phyloP scores from a whole-genome alignment of 2,888 invertebrate genomes.

The Pheosia gnoma region DNA sequence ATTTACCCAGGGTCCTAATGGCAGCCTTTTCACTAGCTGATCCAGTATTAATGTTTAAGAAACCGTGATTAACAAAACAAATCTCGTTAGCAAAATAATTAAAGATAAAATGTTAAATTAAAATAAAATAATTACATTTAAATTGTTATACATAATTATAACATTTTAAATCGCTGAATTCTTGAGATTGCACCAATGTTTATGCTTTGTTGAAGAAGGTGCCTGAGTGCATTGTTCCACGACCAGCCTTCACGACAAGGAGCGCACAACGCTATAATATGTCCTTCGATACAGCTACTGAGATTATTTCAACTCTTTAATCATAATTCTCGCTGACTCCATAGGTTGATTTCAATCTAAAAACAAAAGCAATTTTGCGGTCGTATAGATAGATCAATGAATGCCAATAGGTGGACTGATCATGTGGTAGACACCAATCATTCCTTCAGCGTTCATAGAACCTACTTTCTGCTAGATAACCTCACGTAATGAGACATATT shows the following conservation, averaged over 20 bases:
- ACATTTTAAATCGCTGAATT: constrained; percentile 14
- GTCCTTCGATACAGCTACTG: constrained; percentile 42
- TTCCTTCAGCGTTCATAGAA: constrained; percentile 35
- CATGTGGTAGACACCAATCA: constrained; percentile 27
- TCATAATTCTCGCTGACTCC: constrained; percentile 25
- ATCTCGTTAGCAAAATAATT: too few species aligned
- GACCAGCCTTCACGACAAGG: constrained; percentile 41
- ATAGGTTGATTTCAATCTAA: constrained; percentile 30
- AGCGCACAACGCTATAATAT: constrained; percentile 44
- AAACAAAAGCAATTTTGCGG: constrained; percentile 40
- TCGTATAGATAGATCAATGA: constrained; percentile 27
- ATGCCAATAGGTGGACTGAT: constrained; percentile 34
- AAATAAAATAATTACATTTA: too few species aligned
- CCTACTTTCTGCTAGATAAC: constrained; percentile 29
- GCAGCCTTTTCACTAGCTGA: too few species aligned
- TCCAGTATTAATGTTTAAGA: too few species aligned
- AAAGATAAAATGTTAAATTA: too few species aligned
- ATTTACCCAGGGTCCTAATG: too few species aligned
- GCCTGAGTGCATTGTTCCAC: constrained; percentile 57
- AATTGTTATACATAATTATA: too few species aligned
- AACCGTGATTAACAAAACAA: too few species aligned
- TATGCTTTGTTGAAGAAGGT: constrained; percentile 39
- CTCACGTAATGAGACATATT: constrained; percentile 29
- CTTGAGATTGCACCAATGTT: constrained; percentile 26
- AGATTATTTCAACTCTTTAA: constrained; percentile 37